Evolutionary conservation across 1,140 invertebrate species (phyloP).

Genomic region (Calliopsis andreniformis): DNA sequence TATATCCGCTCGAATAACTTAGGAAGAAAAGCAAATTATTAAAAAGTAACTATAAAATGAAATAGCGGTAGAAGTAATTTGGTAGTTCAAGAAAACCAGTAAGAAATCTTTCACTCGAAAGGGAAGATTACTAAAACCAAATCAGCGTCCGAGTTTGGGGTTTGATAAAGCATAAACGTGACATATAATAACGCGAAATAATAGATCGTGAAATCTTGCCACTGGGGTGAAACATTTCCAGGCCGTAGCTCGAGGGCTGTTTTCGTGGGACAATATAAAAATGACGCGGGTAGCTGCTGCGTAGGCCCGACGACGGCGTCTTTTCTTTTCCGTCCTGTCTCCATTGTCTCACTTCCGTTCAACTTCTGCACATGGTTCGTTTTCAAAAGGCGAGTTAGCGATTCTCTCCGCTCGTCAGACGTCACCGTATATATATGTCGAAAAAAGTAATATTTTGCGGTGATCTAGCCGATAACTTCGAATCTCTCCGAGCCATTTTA

Average conservation of each 20-base stretch:
- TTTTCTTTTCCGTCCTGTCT: constrained; percentile 35
- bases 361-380: constrained; percentile 48
- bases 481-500: not conserved
- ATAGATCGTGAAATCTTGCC: constrained; percentile 24
- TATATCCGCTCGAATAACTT: not conserved
- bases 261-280: constrained; percentile 42
- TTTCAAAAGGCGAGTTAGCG: constrained; percentile 50
- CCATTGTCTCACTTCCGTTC: constrained; percentile 54
- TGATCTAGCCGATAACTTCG: not conserved
- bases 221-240: constrained; percentile 7
- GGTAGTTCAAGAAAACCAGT: not conserved
- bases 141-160: not conserved
- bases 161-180: constrained; percentile 30
- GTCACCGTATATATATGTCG: constrained; percentile 26
- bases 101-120: not conserved
- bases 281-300: constrained; percentile 16
- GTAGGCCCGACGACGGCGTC: constrained; percentile 8
- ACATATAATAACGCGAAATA: constrained; percentile 34
- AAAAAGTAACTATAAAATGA: no score
- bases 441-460: constrained; percentile 45
- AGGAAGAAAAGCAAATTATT: not conserved
- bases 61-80: not conserved
- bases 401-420: constrained; percentile 13
- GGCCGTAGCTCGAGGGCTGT: constrained; percentile 13
- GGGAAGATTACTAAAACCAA: constrained; percentile 5